Evolutionary conservation across 2,888 invertebrate genomes (phyloP).

Genomic region (Dicranocentrus wangi): DNA sequence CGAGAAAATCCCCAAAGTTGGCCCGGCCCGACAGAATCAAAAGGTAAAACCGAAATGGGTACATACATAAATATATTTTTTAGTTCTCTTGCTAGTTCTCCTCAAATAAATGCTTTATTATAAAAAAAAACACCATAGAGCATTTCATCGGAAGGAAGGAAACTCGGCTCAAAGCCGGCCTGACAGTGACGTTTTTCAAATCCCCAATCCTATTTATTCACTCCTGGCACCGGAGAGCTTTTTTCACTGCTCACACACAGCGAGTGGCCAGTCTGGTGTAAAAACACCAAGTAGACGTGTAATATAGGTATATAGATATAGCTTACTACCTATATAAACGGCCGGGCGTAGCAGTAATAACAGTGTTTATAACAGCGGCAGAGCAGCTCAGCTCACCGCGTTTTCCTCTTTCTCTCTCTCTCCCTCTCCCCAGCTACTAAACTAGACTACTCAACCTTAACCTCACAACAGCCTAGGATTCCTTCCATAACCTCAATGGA

Average conservation of each 20-base stretch:
- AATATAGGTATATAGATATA: too few species aligned
- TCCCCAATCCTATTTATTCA: constrained; percentile 50
- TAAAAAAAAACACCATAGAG: background rate
- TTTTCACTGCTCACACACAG: background rate
- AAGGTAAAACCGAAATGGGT: background rate
- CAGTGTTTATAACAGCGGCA: too few species aligned
- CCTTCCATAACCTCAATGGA: constrained; percentile 54
- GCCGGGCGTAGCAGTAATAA: constrained; percentile 3
- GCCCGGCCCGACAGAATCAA: too few species aligned
- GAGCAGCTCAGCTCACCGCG: too few species aligned
- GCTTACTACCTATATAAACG: too few species aligned
- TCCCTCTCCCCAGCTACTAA: constrained; percentile 30
- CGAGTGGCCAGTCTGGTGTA: constrained; percentile 25
- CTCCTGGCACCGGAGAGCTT: constrained; percentile 11
- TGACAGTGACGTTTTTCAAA: constrained; percentile 59
- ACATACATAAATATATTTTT: background rate
- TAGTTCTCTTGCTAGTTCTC: background rate
- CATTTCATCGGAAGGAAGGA: constrained; percentile 40
- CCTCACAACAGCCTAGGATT: constrained; percentile 46
- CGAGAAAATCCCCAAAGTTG: too few species aligned
- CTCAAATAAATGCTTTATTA: background rate
- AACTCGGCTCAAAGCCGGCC: constrained; percentile 38
- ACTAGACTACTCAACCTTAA: constrained; percentile 48
- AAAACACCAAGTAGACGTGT: constrained; percentile 4
- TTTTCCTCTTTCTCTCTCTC: constrained; percentile 21